Evolutionary conservation across 2,113 vertebrate species (phyloP), one percentile per base, ranked within the genome.

Genomic region (Chitala chitala): DNA sequence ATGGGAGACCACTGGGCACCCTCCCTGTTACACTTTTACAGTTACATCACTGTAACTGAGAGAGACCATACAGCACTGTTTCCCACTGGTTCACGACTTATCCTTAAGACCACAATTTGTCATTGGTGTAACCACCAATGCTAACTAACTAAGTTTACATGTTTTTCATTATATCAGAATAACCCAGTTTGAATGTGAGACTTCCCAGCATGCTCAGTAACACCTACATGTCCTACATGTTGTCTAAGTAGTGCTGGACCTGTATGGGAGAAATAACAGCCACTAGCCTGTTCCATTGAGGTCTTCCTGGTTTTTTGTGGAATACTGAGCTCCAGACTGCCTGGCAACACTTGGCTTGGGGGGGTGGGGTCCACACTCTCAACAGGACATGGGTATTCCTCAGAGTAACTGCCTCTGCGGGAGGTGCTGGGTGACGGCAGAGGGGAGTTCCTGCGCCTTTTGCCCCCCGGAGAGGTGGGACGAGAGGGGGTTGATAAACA

Each of bases 281-380:
- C 58, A 63, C 74, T 80, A n/a, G 89, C 92, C 89, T 95, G 94
- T 71, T 94, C 94, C 26, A 91, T 79, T 1, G 94, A 96, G 4
- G 94, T 96, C 84, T 94, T 91, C 76, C 94, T 87, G 33, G 94
- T 92, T 84, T 96, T 96, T 84, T 94, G 93, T 0, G 94, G 94
- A 80, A 96, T 92, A 81, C 88, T 94, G 1, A 90, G 88, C 6
- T 92, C 92, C 78, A 84, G 88, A 78, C 79, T 85, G 66, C 71
- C 74, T 59, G 81, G 75, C 0, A 75, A 79, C 29, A 68, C 88
- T 82, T 86, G 90, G 69, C 73, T 86, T 71, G 82, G 88, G 38
- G 78, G 69, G 80, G 79, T 63, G 81, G 40, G 84, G 78, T 79
- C 88, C 73, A 81, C 86, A 42, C 78, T 84, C 26, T 76, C 76